Evolutionary conservation across 2,797 vertebrate species (phyloP).

Genomic region (Alfaro cultratus): DNA sequence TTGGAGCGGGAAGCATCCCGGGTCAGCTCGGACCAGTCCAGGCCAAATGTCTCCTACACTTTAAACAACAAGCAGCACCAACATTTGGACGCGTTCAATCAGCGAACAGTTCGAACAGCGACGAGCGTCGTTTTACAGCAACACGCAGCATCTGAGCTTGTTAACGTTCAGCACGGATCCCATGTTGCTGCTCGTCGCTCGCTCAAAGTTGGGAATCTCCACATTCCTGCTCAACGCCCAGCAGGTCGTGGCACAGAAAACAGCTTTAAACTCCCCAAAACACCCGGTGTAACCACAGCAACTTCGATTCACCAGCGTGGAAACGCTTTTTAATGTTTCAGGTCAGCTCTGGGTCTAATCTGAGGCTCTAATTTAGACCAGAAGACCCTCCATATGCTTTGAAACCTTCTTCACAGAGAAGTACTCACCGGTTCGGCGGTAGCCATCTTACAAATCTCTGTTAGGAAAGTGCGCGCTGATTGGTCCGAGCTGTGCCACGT

Average conservation of each 20-base stretch:
- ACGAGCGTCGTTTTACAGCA: no score
- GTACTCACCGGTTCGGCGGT: constrained; percentile 97
- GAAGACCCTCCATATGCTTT: constrained; percentile 32
- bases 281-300: neutral
- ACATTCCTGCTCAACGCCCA: constrained; percentile 44
- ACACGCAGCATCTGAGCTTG: accelerated
- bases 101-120: no score
- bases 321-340: neutral
- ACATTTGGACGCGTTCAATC: neutral
- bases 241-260: constrained; percentile 53
- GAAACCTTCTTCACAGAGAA: constrained; percentile 54
- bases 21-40: constrained; percentile 22
- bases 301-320: accelerated
- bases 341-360: neutral
- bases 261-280: constrained; percentile 40
- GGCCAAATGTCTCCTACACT: neutral
- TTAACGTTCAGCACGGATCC: neutral
- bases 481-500: constrained; percentile 79
- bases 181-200: constrained; percentile 10
- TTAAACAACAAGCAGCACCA: neutral
- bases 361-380: neutral
- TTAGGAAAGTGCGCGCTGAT: constrained; percentile 80
- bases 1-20: neutral
- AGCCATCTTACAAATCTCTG: constrained; percentile 94
- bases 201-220: constrained; percentile 61